Percentiles rank a stretch among this genome's conserved stretches.
These are phyloP conservation scores for Ochotona princeps DNA, from an alignment of 2,113 vertebrate genomes.

Conservation along the genomic window DNA sequence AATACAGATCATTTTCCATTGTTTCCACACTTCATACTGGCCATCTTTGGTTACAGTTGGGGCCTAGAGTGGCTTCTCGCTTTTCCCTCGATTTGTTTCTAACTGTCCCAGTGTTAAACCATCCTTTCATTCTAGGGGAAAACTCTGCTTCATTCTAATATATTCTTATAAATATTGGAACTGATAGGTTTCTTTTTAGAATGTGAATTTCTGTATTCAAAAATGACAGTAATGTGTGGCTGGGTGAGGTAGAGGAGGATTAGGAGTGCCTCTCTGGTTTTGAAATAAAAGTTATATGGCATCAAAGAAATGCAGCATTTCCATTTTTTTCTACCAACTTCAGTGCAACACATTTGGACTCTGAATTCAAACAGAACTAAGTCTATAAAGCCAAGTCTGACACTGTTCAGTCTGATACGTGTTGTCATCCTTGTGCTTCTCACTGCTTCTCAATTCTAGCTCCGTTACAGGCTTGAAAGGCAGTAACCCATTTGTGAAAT, in stretches of 20 bases:
- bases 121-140: neutral
- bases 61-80: neutral
- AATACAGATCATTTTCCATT: neutral
- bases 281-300: neutral
- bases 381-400: neutral
- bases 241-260: neutral
- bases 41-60: neutral
- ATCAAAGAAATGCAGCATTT: neutral
- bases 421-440: neutral
- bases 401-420: neutral
- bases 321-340: neutral
- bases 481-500: neutral
- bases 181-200: neutral
- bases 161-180: neutral
- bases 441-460: neutral
- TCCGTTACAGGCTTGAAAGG: neutral
- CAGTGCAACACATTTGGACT: neutral
- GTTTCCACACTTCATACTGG: neutral
- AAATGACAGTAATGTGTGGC: neutral
- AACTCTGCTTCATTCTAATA: neutral
- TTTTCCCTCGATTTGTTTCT: neutral
- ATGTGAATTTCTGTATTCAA: neutral
- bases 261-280: neutral
- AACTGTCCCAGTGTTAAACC: neutral
- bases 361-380: neutral